A percentile compares a stretch with the other conserved stretches of the same genome.
These are phyloP conservation scores for Barnardius zonarius DNA, from an alignment of 2,113 vertebrate genomes.

Conservation along the genomic window DNA sequence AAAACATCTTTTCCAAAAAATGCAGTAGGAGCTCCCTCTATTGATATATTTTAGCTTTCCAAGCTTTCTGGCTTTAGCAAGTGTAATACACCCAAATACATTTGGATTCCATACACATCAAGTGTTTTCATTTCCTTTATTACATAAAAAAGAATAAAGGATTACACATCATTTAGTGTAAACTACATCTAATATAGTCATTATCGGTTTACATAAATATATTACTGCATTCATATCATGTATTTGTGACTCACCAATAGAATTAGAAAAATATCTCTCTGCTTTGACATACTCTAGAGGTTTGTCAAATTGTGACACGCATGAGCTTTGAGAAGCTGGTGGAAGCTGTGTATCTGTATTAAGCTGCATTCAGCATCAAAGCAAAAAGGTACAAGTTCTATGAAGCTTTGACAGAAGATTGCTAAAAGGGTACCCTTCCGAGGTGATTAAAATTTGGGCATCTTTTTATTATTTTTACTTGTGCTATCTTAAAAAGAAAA, in stretches of 20 bases:
- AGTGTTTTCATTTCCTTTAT: background rate
- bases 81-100: background rate
- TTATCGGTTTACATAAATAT: background rate
- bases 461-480: background rate
- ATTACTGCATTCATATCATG: background rate
- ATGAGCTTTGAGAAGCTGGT: background rate
- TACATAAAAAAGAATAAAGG: background rate
- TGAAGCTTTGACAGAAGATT: background rate
- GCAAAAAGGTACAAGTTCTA: background rate
- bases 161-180: background rate
- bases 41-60: background rate
- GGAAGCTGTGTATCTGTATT: background rate
- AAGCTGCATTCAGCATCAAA: background rate
- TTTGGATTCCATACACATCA: background rate
- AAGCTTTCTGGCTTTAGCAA: background rate
- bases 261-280: background rate
- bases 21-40: constrained; percentile 64
- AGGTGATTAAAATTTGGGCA: background rate
- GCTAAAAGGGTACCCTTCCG: background rate
- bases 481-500: background rate
- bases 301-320: background rate
- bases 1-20: background rate
- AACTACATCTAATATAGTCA: background rate
- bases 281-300: background rate
- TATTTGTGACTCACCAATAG: background rate